phyloP scores from a whole-genome alignment of 2,888 invertebrate genomes.

The Aethes cnicana region DNA sequence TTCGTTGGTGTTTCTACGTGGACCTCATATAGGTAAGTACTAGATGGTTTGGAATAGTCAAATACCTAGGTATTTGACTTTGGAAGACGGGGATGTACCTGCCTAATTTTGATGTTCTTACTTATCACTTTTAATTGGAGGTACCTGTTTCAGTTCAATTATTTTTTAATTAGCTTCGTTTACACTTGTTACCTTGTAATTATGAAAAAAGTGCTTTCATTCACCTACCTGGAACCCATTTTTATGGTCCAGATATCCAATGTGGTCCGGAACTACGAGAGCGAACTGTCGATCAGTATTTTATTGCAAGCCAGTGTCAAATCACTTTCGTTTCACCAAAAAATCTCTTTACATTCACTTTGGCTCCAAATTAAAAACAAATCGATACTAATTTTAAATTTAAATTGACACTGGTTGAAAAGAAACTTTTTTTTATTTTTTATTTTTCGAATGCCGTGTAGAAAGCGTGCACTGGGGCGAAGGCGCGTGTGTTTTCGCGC shows the following conservation, averaged over 20 bases:
- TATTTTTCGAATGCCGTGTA: slow-evolving; percentile 50
- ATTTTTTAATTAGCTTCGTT: neutral
- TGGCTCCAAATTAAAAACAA: slow-evolving; percentile 19
- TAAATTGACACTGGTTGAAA: slow-evolving; percentile 10
- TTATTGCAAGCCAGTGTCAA: slow-evolving; percentile 34
- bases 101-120: too few relatives aligned
- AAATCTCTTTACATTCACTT: slow-evolving; percentile 35
- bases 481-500: slow-evolving; percentile 72
- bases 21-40: too few relatives aligned
- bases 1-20: too few relatives aligned
- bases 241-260: slow-evolving; percentile 42
- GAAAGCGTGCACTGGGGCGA: slow-evolving; percentile 63
- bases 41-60: too few relatives aligned
- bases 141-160: neutral
- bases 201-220: slow-evolving; percentile 3
- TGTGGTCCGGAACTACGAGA: slow-evolving; percentile 39
- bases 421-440: slow-evolving; percentile 18
- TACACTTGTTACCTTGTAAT: neutral
- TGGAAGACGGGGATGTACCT: too few relatives aligned
- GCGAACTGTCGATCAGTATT: slow-evolving; percentile 32
- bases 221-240: slow-evolving; percentile 66
- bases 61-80: too few relatives aligned
- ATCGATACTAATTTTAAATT: slow-evolving; percentile 35
- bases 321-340: slow-evolving; percentile 51
- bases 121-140: too few relatives aligned